These are phyloP conservation scores for Aspidapion aeneum DNA, from an alignment of 2,888 invertebrate species.

Conservation along the genomic window DNA sequence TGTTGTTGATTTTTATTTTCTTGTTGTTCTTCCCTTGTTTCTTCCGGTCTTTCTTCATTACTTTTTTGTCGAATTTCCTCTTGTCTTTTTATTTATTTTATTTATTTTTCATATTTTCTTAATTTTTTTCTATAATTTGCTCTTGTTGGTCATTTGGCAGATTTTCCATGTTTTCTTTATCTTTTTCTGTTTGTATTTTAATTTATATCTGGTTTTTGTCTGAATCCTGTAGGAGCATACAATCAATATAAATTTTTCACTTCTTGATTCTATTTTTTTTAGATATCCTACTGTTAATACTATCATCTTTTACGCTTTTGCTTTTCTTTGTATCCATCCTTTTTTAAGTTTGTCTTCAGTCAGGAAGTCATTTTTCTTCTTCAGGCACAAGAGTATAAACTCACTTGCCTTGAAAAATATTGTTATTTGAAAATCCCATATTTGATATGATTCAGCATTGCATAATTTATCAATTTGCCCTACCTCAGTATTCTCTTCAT, in stretches of 20 bases:
- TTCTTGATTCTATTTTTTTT: conserved; percentile 34
- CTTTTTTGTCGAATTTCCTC: conserved; percentile 3
- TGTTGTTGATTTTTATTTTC: too few relatives aligned
- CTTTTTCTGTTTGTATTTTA: conserved; percentile 6
- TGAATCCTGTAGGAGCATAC: conserved; percentile 15
- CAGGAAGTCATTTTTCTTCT: not conserved
- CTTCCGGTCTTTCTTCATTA: conserved; percentile 13
- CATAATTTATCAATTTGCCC: not conserved
- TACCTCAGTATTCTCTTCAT: too few relatives aligned
- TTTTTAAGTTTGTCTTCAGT: not conserved
- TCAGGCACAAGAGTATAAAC: not conserved
- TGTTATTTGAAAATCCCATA: conserved; percentile 1
- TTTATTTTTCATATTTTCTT: conserved; percentile 2
- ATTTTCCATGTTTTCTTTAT: not conserved
- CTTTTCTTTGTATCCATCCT: conserved; percentile 7
- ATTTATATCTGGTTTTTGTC: not conserved
- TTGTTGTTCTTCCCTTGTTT: too few relatives aligned
- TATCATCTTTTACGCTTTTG: conserved; percentile 11
- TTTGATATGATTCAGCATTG: not conserved
- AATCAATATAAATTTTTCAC: conserved; percentile 30
- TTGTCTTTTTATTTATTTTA: conserved; percentile 1
- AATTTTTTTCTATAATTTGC: conserved; percentile 6
- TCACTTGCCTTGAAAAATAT: not conserved
- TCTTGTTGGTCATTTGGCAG: not conserved
- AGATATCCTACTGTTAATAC: conserved; percentile 17